Conservation (phyloP, 2,797 vertebrate species). For the Pempheris klunzingeri region DNA sequence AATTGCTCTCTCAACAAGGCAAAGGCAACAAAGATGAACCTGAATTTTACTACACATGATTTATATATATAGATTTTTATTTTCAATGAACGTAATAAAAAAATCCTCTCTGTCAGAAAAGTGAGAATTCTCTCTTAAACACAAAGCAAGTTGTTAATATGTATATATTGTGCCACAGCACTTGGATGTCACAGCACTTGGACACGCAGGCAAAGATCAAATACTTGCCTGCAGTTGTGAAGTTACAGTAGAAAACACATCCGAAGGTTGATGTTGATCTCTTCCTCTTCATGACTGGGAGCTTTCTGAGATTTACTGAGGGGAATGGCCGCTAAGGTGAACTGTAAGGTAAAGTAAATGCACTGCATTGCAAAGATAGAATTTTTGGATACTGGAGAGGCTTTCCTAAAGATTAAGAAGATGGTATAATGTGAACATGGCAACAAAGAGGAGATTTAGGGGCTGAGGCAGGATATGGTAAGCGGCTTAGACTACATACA, state of each 20-base stretch:
- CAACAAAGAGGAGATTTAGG: conserved; percentile 70
- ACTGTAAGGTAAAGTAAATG: conserved; percentile 1
- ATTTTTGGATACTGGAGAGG: conserved; percentile 36
- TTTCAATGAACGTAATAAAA: conserved; percentile 18
- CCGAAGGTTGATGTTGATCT: not conserved
- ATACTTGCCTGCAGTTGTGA: conserved; percentile 8
- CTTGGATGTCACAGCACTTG: not conserved
- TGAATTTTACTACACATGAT: conserved; percentile 26
- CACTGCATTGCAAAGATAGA: conserved; percentile 23
- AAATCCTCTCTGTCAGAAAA: not conserved
- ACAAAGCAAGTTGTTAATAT: not conserved
- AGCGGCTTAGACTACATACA: conserved; percentile 63
- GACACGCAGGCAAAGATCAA: conserved; percentile 14
- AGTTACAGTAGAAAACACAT: not conserved
- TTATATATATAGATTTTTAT: conserved; percentile 20
- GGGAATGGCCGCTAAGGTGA: conserved; percentile 18
- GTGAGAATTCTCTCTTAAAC: not conserved
- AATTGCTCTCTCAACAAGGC: conserved; percentile 32
- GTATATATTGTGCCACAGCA: too few relatives aligned
- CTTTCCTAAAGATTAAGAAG: conserved; percentile 58
- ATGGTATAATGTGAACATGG: conserved; percentile 46
- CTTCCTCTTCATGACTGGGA: not conserved
- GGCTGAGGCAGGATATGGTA: conserved; percentile 54
- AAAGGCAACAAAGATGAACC: conserved; percentile 9
- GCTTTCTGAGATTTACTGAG: conserved; percentile 11